Conservation (phyloP, 2,888 invertebrate species). For the Aspidapion aeneum region DNA sequence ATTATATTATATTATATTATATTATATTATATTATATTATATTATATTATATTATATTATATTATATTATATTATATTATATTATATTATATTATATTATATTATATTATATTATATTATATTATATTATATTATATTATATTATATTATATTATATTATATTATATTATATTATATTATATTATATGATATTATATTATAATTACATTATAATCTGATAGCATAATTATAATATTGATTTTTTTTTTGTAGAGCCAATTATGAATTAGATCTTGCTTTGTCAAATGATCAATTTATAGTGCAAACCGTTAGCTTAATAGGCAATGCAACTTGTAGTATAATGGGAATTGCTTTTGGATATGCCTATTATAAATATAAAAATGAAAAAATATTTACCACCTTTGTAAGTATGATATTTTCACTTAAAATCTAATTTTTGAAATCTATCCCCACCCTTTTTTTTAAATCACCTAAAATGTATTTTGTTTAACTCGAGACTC, state of each 20-base stretch:
- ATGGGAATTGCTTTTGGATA: neutral
- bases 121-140: conserved; percentile 8
- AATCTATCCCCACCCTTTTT: too few species aligned
- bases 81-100: conserved; percentile 8
- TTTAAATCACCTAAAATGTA: too few species aligned
- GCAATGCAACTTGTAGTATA: neutral
- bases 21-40: conserved; percentile 8
- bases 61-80: conserved; percentile 8
- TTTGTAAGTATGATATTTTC: too few species aligned
- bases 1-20: conserved; percentile 8
- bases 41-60: conserved; percentile 8
- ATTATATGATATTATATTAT: conserved; percentile 6
- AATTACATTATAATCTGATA: too few species aligned
- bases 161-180: conserved; percentile 8
- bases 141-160: conserved; percentile 8
- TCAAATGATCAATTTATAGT: neutral
- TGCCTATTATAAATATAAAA: neutral
- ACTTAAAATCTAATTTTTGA: too few species aligned
- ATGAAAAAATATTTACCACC: neutral
- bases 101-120: conserved; percentile 8
- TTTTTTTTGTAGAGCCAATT: neutral
- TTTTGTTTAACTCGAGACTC: too few species aligned
- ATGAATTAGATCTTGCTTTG: neutral
- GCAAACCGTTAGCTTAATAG: neutral
- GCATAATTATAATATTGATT: too few species aligned